Base-by-base conservation (phyloP, 2,113 vertebrate species). In the Aleadryas rufinucha region DNA sequence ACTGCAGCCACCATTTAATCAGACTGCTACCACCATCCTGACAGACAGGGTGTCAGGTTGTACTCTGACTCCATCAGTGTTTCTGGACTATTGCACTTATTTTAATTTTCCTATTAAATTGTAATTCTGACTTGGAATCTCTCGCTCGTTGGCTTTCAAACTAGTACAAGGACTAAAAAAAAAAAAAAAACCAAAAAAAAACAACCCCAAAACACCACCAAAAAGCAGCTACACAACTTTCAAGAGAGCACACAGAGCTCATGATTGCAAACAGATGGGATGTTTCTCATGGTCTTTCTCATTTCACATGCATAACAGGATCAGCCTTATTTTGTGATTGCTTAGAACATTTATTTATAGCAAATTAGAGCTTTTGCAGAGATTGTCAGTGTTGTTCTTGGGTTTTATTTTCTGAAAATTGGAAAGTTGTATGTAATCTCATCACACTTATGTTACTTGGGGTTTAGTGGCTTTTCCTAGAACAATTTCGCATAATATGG, bases 331-430 rank as follows among this genome's bases (percentile, higher is more conserved):
- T 94, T 83, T 94, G 21, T 86, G 56, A 74, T 95, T 94, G 71
- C 87, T 90, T 91, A 65, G 89, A 82, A 90, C 68, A 90, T 66
- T 85, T 94, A 91, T 91, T 93, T 92, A 93, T 92, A 90, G 83
- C 19, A 90, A 90, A 93, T 88, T 49, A 86, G 57, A 95, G 79
- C 52, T 90, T 95, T 92, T 80, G 37, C 75, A 78, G 84, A 91
- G 76, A 87, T 61, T 78, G 41, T 50, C 70, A 83, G 45, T 85
- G 65, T 70, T 93, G n/a, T 61, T 93, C 84, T 90, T 3, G 2
- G 30, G 30, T 37, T 35, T 41, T 88, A 86, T 86, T 94, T 93
- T 76, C 79, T 90, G 85, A 90, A 91, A 96, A 89, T 87, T 84
- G 81, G 33, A 90, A 93, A 90, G 8, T 86, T 92, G 69, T 71